A percentile compares a stretch with the other conserved stretches of the same genome.
These are phyloP conservation scores for Dicranocentrus wangi DNA, from an alignment of 2,888 invertebrate species.

Conservation along the genomic window DNA sequence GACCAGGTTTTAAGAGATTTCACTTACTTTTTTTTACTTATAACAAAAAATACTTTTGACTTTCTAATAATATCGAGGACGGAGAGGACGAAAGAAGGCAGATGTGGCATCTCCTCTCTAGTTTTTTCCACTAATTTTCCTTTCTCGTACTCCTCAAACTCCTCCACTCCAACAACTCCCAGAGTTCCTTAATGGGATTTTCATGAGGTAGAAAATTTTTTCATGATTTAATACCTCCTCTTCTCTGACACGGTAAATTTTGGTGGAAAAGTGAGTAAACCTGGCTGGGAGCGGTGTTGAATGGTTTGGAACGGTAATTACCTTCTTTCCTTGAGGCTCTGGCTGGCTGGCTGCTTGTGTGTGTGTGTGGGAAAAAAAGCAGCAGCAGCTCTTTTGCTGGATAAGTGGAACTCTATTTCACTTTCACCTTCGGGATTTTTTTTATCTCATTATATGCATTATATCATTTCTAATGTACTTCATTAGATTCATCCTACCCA, in stretches of 20 bases:
- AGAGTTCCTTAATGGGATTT: conserved; percentile 60
- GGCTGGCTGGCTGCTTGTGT: no score
- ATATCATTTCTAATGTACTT: conserved; percentile 9
- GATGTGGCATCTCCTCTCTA: no score
- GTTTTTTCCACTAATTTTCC: no score
- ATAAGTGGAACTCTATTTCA: not conserved
- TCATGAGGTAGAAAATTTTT: conserved; percentile 56
- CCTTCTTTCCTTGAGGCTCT: conserved; percentile 11
- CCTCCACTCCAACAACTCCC: no score
- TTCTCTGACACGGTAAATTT: conserved; percentile 46
- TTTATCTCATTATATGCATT: conserved; percentile 7
- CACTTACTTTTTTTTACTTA: no score
- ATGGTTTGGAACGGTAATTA: conserved; percentile 18
- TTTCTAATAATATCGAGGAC: no score
- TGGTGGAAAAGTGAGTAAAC: conserved; percentile 14
- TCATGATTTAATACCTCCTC: conserved; percentile 63
- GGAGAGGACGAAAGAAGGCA: no score
- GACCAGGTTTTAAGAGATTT: no score
- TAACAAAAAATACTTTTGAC: no score
- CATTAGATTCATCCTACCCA: conserved; percentile 4
- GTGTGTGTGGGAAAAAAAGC: not conserved
- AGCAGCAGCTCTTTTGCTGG: no score
- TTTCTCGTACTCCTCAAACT: no score
- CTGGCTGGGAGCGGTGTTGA: no score
- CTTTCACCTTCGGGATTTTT: conserved; percentile 3